A percentile compares a stretch with the other conserved stretches of the same genome.
These are phyloP conservation scores for Rhabdomys dilectus DNA, from an alignment of 2,113 vertebrate genomes.

Conservation along the genomic window DNA sequence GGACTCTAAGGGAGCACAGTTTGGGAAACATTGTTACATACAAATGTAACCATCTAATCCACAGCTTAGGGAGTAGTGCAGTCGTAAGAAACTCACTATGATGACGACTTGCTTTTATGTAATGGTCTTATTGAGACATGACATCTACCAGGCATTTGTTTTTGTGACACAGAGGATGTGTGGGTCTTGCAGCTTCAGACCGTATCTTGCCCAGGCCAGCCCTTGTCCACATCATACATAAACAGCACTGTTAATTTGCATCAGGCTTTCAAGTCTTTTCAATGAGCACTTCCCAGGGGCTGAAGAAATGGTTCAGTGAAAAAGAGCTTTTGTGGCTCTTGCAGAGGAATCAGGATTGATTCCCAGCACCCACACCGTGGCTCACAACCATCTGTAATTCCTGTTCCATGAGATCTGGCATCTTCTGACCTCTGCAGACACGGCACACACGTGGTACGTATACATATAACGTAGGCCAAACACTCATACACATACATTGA, in stretches of 20 bases:
- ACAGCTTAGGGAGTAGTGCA: not conserved
- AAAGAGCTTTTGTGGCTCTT: not conserved
- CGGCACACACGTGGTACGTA: not conserved
- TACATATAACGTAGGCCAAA: not conserved
- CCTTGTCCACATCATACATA: rapidly evolving
- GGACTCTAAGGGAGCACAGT: not conserved
- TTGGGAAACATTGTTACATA: not conserved
- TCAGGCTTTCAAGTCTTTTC: not conserved
- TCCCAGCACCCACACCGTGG: not conserved
- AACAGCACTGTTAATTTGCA: not conserved
- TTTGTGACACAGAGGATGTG: not conserved
- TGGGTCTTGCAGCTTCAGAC: not conserved
- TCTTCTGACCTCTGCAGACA: not conserved
- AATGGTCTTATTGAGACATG: not conserved
- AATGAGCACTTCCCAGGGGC: not conserved
- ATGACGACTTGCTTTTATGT: not conserved
- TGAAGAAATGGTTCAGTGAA: not conserved
- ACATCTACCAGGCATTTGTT: not conserved
- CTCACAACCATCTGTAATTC: not conserved
- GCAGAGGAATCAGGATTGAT: not conserved
- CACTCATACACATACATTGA: not conserved
- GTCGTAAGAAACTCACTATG: not conserved
- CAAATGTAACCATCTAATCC: not conserved
- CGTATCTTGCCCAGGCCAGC: not conserved
- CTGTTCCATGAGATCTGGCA: not conserved